Evolutionary conservation across 1,140 invertebrate genomes (phyloP), one percentile per base, ranked within the genome.

Genomic region (Euura lappo): DNA sequence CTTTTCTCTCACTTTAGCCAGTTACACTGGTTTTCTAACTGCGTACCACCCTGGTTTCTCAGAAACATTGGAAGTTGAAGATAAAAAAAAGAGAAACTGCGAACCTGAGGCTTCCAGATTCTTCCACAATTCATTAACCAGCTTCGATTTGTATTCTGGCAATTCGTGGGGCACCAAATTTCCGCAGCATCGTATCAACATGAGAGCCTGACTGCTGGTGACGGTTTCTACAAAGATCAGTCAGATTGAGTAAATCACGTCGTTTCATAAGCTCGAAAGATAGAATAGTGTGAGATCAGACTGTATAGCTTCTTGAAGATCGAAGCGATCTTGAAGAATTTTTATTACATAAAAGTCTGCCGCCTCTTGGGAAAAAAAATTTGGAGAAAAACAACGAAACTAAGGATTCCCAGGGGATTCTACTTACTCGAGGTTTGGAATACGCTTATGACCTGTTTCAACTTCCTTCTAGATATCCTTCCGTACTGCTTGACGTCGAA

Each of bases 141-240:
- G 4, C 8, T 72, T 6, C 7, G 72, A 10, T 67, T 64, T 78
- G 0, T 65, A 47, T 4, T n/a, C 2, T 45, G 72, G 68, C 51
- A 68, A 66, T 68, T 69, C 72, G 45, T 71, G 44, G 2, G 3
- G 46, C 51, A 75, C 3, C 4, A 67, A 8, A 42, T 71, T 67
- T 4, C 76, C 76, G 46, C 75, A 76, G 47, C 70, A 75, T 1
- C 44, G 3, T n/a, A 79, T 65, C n/a, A 79, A 6, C 28, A n/a
- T 51, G 46, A 74, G 4, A 3, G 68, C 70, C 45, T 77, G 65
- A 2, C 72, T 43, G 11, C 72, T 74, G 13, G 3, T 60, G 13
- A 60, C 6, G 13, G 51, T 6, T 60, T 4, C 51, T 60, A 5
- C 51, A 60, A 60, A 60, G 28, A 60, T 60, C 3, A 3, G 13